Evolutionary conservation across 2,113 vertebrate genomes (phyloP).

Genomic region (Pomatostomus ruficeps): DNA sequence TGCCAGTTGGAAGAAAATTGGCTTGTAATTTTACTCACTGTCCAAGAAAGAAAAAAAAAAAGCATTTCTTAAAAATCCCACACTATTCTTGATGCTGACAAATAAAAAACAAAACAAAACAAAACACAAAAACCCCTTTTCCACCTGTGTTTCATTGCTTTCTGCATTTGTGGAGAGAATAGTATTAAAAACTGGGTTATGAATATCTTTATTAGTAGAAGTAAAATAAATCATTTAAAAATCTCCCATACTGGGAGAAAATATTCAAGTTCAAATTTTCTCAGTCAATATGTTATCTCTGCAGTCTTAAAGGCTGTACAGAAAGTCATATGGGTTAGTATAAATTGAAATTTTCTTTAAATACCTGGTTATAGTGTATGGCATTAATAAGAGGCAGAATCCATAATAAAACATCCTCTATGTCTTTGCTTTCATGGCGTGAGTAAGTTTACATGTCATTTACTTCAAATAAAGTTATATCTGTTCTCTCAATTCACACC

Average conservation of each 20-base stretch:
- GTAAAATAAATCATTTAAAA: background rate
- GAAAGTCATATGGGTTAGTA: background rate
- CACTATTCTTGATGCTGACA: background rate
- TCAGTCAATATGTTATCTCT: background rate
- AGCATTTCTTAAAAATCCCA: background rate
- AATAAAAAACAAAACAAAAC: background rate
- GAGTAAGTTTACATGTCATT: constrained; percentile 18
- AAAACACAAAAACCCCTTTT: background rate
- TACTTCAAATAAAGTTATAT: constrained; percentile 17
- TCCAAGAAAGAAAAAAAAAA: background rate
- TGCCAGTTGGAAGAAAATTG: constrained; percentile 15
- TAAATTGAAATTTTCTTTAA: background rate
- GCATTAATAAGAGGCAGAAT: background rate
- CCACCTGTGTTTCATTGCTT: background rate
- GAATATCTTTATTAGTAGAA: background rate
- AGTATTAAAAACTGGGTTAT: background rate
- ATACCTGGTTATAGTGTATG: background rate
- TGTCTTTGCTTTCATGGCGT: background rate
- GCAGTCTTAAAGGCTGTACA: background rate
- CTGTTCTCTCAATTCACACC: background rate
- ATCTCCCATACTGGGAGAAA: background rate
- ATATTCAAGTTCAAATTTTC: background rate
- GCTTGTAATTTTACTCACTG: constrained; percentile 29
- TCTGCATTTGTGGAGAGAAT: background rate
- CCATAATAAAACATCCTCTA: background rate